phyloP scores from a whole-genome alignment of 92 coral and sea anemone genomes.

The Parazoanthus darwini region DNA sequence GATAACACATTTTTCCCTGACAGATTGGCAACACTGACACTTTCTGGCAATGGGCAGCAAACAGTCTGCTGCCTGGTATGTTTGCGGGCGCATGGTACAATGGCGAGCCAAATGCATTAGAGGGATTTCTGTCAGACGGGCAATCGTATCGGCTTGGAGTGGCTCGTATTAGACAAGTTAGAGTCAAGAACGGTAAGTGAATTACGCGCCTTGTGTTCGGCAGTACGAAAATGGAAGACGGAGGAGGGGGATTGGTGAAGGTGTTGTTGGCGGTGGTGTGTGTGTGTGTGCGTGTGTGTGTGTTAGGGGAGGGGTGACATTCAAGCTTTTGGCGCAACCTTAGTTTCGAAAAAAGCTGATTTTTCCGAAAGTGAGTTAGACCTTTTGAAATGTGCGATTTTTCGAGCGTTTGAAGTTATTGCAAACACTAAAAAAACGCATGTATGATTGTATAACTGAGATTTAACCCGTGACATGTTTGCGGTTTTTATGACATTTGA shows the following conservation, averaged over 20 bases:
- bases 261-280: too few relatives aligned
- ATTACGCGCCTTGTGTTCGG: not conserved
- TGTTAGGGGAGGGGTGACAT: not conserved
- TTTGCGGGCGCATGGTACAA: constrained; percentile 35
- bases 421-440: too few relatives aligned
- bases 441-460: too few relatives aligned
- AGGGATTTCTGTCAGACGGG: constrained; percentile 47
- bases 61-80: constrained; percentile 64
- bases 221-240: not conserved
- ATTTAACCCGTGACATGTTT: too few relatives aligned
- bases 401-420: too few relatives aligned
- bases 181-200: constrained; percentile 50
- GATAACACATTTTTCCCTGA: not conserved
- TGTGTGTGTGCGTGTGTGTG: too few relatives aligned
- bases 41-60: constrained; percentile 66
- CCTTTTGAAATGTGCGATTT: too few relatives aligned
- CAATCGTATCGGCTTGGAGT: constrained; percentile 55
- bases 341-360: too few relatives aligned
- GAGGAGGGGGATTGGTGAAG: not conserved
- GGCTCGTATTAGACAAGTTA: constrained; percentile 62
- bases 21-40: constrained; percentile 50
- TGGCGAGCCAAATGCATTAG: constrained; percentile 37
- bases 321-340: too few relatives aligned
- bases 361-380: too few relatives aligned
- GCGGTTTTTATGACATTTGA: too few relatives aligned